Percentiles rank a stretch among this genome's conserved stretches.
phyloP scores from a whole-genome alignment of 2,113 vertebrate species.

The Scopus umbretta region DNA sequence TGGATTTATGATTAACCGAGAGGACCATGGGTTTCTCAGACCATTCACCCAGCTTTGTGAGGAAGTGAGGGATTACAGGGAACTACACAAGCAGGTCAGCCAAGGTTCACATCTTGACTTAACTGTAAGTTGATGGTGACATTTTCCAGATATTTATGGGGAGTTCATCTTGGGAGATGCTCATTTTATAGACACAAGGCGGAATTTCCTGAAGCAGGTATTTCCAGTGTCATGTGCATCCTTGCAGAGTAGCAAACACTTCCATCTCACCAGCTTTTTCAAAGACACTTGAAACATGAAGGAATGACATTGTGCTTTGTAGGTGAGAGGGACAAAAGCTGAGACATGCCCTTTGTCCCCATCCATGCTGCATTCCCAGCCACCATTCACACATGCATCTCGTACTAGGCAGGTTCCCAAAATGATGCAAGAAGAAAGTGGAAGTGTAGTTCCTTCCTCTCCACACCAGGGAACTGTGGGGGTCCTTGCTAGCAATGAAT shows the following conservation, averaged over 20 bases:
- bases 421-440: neutral
- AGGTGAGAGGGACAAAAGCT: neutral
- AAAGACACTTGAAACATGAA: neutral
- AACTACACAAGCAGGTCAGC: slow-evolving; percentile 66
- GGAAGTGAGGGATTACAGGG: slow-evolving; percentile 70
- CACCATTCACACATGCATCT: neutral
- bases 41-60: slow-evolving; percentile 46
- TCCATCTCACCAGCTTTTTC: neutral
- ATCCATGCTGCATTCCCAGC: neutral
- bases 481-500: neutral
- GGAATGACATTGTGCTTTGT: neutral
- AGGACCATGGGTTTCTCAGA: slow-evolving; percentile 63
- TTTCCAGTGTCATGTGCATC: neutral
- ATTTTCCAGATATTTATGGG: slow-evolving; percentile 70
- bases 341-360: neutral
- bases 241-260: neutral
- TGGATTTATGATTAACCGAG: slow-evolving; percentile 65
- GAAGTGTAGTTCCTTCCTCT: neutral
- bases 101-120: slow-evolving; percentile 70
- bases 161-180: slow-evolving; percentile 33
- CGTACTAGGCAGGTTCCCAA: neutral
- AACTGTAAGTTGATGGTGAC: slow-evolving; percentile 21
- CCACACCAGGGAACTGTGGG: neutral
- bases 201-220: slow-evolving; percentile 35
- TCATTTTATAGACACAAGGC: slow-evolving; percentile 23